A percentile compares a stretch with the other conserved stretches of the same genome.
These are phyloP conservation scores for Sparus aurata DNA, from an alignment of 2,797 vertebrate species.

Conservation along the genomic window DNA sequence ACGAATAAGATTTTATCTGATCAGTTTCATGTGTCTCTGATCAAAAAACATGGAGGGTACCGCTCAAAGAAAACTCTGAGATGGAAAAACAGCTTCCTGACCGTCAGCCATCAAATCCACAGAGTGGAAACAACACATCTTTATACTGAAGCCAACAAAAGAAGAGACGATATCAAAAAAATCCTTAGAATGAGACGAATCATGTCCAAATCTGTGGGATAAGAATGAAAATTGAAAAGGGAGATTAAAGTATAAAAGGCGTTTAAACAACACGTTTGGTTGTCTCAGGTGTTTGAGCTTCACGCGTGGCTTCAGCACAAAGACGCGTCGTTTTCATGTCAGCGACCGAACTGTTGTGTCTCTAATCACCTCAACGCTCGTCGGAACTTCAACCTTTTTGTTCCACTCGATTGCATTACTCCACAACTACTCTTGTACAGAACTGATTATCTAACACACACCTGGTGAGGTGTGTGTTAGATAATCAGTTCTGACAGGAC, in stretches of 20 bases:
- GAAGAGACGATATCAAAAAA: neutral
- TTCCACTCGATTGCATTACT: neutral
- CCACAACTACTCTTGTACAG: no score
- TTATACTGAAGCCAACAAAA: neutral
- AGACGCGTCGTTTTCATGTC: neutral
- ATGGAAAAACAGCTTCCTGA: no score
- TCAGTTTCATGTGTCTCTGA: no score
- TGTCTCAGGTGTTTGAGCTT: conserved; percentile 12
- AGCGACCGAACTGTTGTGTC: neutral
- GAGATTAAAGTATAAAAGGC: neutral
- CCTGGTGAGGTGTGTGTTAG: neutral
- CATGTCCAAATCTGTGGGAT: neutral
- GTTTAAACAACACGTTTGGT: no score
- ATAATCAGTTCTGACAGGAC: conserved; percentile 13
- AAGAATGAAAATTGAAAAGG: neutral
- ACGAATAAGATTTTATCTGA: no score
- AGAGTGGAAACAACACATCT: neutral
- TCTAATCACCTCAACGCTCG: conserved; percentile 9
- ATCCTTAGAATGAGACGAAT: neutral
- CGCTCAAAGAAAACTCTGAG: neutral
- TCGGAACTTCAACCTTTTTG: neutral
- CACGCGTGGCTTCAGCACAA: neutral
- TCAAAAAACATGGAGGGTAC: no score
- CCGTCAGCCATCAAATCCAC: neutral
- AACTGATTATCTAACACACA: no score